Evolutionary conservation across 2,113 vertebrate genomes (phyloP).

Genomic region (Mastomys natalensis): DNA sequence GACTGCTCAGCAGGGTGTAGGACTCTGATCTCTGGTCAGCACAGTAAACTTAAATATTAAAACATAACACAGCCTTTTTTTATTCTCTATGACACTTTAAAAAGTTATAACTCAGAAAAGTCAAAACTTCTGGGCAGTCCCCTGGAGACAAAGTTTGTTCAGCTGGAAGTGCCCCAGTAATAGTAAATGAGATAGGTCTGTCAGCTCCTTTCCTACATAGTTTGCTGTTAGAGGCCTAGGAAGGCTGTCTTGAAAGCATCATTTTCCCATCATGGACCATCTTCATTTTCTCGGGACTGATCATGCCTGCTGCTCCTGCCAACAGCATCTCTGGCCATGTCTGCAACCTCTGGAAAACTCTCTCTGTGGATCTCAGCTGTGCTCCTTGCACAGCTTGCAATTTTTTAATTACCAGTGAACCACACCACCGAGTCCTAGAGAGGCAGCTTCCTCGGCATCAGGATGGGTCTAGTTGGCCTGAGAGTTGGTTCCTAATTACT

Average conservation of each 20-base stretch:
- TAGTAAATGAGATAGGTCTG: background rate
- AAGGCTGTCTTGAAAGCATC: background rate
- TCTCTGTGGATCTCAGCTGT: background rate
- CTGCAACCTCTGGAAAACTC: background rate
- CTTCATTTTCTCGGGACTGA: background rate
- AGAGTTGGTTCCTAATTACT: slow-evolving; percentile 62
- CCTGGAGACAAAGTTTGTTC: background rate
- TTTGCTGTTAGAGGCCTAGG: background rate
- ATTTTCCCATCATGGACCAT: background rate
- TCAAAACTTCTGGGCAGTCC: background rate
- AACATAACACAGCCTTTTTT: background rate
- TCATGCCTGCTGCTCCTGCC: background rate
- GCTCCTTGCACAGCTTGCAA: slow-evolving; percentile 62
- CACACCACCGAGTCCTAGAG: background rate
- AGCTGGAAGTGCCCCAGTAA: background rate
- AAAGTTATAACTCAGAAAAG: background rate
- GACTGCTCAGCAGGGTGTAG: slow-evolving; percentile 17
- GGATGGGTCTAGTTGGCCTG: background rate
- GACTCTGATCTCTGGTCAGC: slow-evolving; percentile 47
- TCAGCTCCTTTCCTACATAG: background rate
- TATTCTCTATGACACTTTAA: slow-evolving; percentile 28
- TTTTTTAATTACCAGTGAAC: slow-evolving; percentile 75
- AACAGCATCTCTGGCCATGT: background rate
- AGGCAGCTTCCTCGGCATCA: background rate
- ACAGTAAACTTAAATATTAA: slow-evolving; percentile 7